A percentile compares a stretch with the other conserved stretches of the same genome.
Conservation (phyloP, 1,140 invertebrate genomes). For the Berghia stephanieae region DNA sequence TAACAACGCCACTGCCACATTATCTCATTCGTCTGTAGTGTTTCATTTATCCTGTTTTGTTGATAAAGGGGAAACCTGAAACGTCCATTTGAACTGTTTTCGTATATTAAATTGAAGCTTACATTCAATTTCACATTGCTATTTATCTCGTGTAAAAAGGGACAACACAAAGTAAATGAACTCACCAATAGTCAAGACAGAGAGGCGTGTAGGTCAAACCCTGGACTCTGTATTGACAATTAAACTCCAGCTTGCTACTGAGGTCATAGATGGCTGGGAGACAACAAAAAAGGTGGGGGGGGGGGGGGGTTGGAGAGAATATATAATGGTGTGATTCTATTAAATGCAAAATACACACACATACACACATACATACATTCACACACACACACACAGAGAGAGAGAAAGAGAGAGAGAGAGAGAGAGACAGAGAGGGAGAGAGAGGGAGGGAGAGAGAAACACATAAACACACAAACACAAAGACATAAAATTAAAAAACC, state of each 20-base stretch:
- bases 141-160: background rate
- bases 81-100: too few relatives aligned
- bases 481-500: too few relatives aligned
- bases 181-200: constrained; percentile 66
- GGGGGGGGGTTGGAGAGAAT: background rate
- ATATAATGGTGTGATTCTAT: background rate
- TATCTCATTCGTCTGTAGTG: too few relatives aligned
- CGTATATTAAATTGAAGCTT: too few relatives aligned
- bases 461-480: too few relatives aligned
- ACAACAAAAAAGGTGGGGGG: constrained; percentile 31
- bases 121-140: too few relatives aligned
- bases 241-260: constrained; percentile 66
- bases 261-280: constrained; percentile 67
- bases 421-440: too few relatives aligned
- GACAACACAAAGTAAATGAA: background rate
- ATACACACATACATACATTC: background rate
- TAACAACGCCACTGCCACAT: too few relatives aligned
- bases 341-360: background rate
- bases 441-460: too few relatives aligned
- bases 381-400: background rate
- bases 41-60: too few relatives aligned
- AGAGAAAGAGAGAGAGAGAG: background rate
- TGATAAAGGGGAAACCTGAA: too few relatives aligned
- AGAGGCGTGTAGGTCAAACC: constrained; percentile 61
- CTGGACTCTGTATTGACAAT: constrained; percentile 64